Base-by-base conservation (phyloP, 2,113 vertebrate species). In the Lanius collurio region DNA sequence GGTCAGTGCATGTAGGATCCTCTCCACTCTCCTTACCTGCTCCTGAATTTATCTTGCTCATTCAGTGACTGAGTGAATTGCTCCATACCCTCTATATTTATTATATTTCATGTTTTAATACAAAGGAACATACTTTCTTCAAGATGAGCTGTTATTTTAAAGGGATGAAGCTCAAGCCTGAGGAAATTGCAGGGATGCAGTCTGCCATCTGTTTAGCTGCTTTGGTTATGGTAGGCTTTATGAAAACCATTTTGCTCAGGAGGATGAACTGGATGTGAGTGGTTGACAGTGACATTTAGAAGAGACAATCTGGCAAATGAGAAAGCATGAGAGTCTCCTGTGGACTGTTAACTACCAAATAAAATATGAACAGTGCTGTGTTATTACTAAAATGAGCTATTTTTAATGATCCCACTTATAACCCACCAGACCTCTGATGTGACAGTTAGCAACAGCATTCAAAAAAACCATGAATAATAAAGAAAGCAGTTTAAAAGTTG, bases 351-450 rank as follows among this genome's bases (percentile, higher is more conserved):
- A 87, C 93, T 89, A 71, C 76, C n/a, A 10, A 95, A 92, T 92
- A 92, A 93, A 93, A 92, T 92, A 93, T 84, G 83, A 92, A 76
- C 53, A 83, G 69, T 78, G 33, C 64, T 89, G 47, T 79, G 83
- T 81, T 95, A 65, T 87, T 96, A 92, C 83, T 93, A 87, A 93
- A 93, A 94, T 71, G 80, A 92, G 90, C 62, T 96, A 87, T 93
- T 96, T 96, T 96, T 93, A 97, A 89, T 82, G 80, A 84, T 84
- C 89, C 88, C 62, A 47, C 92, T 94, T 95, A 76, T 35, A 96
- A 81, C 65, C 71, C 1, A 0, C 69, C 83, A 96, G 46, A 59
- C 76, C 80, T 92, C 65, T 93, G 92, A 94, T 11, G 27, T 87
- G 75, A 75, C 71, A 57, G 65, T 82, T 65, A 82, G 65, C 49